Evolutionary conservation across 2,797 vertebrate species (phyloP).

Genomic region (Uromys caudimaculatus): DNA sequence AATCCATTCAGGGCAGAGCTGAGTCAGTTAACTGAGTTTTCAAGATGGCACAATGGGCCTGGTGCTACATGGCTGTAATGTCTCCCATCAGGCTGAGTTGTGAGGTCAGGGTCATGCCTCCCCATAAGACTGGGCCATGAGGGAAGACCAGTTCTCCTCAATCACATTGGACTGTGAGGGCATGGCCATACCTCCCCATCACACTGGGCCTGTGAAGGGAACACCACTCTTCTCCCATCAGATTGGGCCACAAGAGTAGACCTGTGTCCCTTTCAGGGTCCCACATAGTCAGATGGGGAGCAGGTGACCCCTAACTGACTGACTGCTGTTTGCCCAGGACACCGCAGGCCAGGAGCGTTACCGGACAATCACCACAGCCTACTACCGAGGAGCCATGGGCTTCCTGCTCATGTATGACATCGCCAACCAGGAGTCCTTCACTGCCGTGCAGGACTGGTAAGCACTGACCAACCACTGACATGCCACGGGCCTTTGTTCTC

Average conservation of each 20-base stretch:
- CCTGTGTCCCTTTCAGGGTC: neutral
- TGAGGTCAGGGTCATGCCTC: neutral
- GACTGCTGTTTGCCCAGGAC: conserved; percentile 87
- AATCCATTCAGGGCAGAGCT: neutral
- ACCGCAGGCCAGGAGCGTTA: conserved; percentile 96
- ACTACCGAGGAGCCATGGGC: conserved; percentile 96
- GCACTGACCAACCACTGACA: conserved; percentile 39
- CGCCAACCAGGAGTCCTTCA: conserved; percentile 94
- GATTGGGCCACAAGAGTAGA: neutral
- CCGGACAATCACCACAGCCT: conserved; percentile 95
- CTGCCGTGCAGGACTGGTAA: conserved; percentile 95
- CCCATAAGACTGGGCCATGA: neutral
- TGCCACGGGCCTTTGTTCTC: neutral
- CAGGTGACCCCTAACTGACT: neutral
- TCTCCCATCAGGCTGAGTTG: neutral
- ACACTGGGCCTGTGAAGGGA: neutral
- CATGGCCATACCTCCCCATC: neutral
- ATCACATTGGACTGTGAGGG: neutral
- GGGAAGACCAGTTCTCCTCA: neutral
- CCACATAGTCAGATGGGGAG: neutral
- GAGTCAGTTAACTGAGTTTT: neutral
- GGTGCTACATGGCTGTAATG: neutral
- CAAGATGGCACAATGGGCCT: neutral
- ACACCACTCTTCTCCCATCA: neutral
- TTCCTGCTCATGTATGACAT: conserved; percentile 96